phyloP scores from a whole-genome alignment of 2,888 invertebrate genomes.

The Xanthostigma xanthostigma region DNA sequence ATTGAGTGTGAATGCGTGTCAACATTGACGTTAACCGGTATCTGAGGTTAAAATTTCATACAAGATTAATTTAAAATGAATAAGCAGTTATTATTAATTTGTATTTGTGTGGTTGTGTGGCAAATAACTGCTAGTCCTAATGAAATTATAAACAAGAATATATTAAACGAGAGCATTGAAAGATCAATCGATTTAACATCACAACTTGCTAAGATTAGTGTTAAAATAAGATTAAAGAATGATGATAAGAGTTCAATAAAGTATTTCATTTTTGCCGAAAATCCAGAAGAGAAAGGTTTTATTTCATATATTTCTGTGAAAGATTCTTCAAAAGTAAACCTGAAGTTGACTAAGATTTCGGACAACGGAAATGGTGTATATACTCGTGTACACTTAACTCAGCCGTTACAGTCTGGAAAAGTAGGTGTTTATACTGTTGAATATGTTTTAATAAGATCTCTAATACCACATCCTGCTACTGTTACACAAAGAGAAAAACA shows the following conservation, averaged over 20 bases:
- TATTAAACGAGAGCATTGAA: conserved; percentile 33
- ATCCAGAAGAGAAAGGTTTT: conserved; percentile 42
- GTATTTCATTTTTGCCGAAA: conserved; percentile 55
- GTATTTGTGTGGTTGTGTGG: no score
- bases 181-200: conserved; percentile 74
- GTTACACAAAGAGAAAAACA: conserved; percentile 92
- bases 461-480: conserved; percentile 72
- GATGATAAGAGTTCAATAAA: conserved; percentile 54
- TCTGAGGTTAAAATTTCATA: no score
- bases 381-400: no score
- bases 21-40: no score
- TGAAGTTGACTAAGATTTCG: conserved; percentile 9
- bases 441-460: conserved; percentile 55
- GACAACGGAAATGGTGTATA: no score
- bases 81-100: no score
- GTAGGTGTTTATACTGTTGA: conserved; percentile 50
- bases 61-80: no score
- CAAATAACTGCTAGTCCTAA: no score
- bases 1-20: no score
- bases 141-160: no score
- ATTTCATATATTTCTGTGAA: conserved; percentile 63
- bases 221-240: conserved; percentile 73
- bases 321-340: conserved; percentile 31
- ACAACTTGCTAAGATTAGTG: conserved; percentile 72
- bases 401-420: conserved; percentile 42